phyloP scores from a whole-genome alignment of 2,113 vertebrate genomes.

The Nycticryphes semicollaris region DNA sequence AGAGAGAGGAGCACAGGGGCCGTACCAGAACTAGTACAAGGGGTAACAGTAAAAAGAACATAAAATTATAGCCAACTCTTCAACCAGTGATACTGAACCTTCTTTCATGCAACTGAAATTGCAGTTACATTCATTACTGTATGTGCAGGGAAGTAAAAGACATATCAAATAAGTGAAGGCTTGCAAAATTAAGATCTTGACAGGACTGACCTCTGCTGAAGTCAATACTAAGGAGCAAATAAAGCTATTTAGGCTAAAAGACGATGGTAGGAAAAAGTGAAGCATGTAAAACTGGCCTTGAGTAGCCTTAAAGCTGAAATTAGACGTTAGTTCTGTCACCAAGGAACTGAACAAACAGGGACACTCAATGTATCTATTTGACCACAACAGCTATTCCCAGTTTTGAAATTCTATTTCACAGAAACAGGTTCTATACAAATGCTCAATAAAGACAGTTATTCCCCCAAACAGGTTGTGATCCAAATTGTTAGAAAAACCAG shows the following conservation, averaged over 20 bases:
- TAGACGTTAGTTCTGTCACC: not conserved
- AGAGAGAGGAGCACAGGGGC: not conserved
- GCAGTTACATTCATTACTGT: not conserved
- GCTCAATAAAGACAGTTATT: not conserved
- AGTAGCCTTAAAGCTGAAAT: not conserved
- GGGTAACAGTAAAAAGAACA: not conserved
- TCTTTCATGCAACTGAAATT: not conserved
- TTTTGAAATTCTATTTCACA: not conserved
- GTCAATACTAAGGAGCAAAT: not conserved
- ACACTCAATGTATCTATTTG: not conserved
- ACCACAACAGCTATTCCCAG: not conserved
- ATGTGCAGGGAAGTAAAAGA: not conserved
- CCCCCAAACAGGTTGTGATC: not conserved
- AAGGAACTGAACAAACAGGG: not conserved
- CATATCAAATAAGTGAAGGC: not conserved
- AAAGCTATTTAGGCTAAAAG: not conserved
- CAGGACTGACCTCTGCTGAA: not conserved
- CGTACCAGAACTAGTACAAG: not conserved
- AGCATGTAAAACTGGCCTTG: not conserved
- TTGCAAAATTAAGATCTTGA: not conserved
- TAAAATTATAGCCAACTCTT: not conserved
- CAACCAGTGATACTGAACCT: not conserved
- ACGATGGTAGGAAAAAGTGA: not conserved
- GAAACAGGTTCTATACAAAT: not conserved
- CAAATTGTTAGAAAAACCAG: not conserved